Base-by-base conservation (phyloP, 2,888 invertebrate genomes). In the Drosophila eohydei region DNA sequence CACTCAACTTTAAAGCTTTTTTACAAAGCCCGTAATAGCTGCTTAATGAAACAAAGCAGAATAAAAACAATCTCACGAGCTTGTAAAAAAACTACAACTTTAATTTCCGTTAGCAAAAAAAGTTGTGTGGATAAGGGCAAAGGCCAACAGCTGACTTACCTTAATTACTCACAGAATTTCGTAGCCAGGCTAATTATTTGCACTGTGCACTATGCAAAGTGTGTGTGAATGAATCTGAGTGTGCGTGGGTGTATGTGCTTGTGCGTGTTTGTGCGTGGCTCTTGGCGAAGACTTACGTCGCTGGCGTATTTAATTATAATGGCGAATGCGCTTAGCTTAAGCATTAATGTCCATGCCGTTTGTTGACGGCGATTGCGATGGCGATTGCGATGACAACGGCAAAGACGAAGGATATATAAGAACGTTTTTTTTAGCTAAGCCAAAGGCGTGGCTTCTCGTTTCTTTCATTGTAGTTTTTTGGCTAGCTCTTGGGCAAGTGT, bases 161-260 rank as follows among this genome's bases (percentile, higher is more conserved):
- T 89, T 86, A 89, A 86, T 86, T 89, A 89, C 90, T 81, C 81
- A 73, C 71, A 51, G 72, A 62, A 71, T 60, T 82, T 58, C 58
- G 34, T 38, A 75, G 83, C 69, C 62, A 77, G 74, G 86, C 88
- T 86, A 89, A 89, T 86, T 86, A 86, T 86, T 86, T 88, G 79
- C 86, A 81, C 59, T 67, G 44, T 55, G 41, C 54, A 79, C 59
- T 67, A 50, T 56, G 52, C 48, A 56, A 56, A 43, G 43, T 56
- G 41, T 51, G n/a, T 38, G 28, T 32, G 12, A 16, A 34, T 30
- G n/a, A 40, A 16, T 41, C 43, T 26, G 7, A 14, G n/a, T 54
- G 14, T 38, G 43, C 12, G 4, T 28, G 1, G 14, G 36, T 41
- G 38, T 44, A 5, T 28, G 4, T 28, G 40, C 48, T 38, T 61